Percentiles rank a stretch among this genome's conserved stretches.
phyloP scores from a whole-genome alignment of 2,113 vertebrate species.

The Calypte anna region DNA sequence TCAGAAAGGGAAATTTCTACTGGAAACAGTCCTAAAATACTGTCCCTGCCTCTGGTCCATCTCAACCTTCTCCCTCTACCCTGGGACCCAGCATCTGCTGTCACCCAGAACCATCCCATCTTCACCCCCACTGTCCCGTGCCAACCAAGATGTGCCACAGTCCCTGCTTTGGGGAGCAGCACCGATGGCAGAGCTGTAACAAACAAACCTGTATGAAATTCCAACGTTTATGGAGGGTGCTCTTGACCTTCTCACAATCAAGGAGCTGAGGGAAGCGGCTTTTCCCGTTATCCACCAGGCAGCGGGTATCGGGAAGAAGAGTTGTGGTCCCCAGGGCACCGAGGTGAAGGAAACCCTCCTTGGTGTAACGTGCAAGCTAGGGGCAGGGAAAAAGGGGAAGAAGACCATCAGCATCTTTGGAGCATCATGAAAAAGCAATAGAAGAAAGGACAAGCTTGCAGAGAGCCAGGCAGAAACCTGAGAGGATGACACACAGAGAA shows the following conservation, averaged over 20 bases:
- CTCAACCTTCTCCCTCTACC: not conserved
- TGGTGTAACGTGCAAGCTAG: constrained; percentile 92
- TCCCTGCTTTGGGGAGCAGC: not conserved
- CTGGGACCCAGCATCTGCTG: not conserved
- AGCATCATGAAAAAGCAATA: accelerated
- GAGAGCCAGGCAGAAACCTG: not conserved
- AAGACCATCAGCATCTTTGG: not conserved
- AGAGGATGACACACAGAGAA: not conserved
- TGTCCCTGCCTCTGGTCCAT: not conserved
- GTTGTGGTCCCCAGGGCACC: constrained; percentile 92
- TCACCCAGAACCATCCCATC: accelerated
- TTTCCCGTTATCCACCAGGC: constrained; percentile 89
- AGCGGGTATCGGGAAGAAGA: constrained; percentile 88
- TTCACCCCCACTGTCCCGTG: accelerated
- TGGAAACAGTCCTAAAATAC: not conserved
- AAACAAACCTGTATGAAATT: constrained; percentile 89
- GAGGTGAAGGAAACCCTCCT: constrained; percentile 90
- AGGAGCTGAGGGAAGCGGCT: constrained; percentile 90
- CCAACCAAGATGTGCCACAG: not conserved
- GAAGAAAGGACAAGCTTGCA: not conserved
- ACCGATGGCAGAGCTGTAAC: accelerated
- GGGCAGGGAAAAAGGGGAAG: not conserved
- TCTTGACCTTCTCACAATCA: constrained; percentile 91
- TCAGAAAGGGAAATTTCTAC: not conserved
- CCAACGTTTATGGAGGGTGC: constrained; percentile 90